phyloP scores from a whole-genome alignment of 2,113 vertebrate genomes.

The Loxodonta africana region DNA sequence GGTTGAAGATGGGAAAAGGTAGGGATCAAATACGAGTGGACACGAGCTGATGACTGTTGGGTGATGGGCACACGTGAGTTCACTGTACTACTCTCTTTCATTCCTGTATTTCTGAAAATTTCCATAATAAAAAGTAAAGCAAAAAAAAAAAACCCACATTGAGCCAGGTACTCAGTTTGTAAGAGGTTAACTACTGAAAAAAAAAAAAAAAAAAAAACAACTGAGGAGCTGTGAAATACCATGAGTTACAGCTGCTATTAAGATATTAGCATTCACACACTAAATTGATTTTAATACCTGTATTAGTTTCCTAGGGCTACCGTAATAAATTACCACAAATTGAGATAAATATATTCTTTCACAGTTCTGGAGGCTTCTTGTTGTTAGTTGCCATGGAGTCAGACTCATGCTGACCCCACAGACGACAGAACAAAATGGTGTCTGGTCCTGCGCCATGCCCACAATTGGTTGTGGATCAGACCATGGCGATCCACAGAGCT shows the following conservation, averaged over 20 bases:
- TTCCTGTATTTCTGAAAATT: constrained; percentile 36
- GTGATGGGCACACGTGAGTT: neutral
- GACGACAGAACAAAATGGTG: too few species aligned
- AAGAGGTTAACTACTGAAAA: neutral
- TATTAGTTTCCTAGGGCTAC: too few species aligned
- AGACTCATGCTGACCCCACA: too few species aligned
- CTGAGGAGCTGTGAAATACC: constrained; percentile 22
- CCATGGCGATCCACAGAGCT: too few species aligned
- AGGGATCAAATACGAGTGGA: neutral
- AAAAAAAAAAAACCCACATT: constrained; percentile 35
- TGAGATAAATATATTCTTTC: too few species aligned
- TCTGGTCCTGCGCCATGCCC: too few species aligned
- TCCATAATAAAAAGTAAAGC: constrained; percentile 28
- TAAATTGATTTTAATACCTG: neutral
- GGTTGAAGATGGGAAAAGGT: neutral
- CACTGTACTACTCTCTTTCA: neutral
- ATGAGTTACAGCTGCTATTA: neutral
- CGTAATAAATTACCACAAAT: too few species aligned
- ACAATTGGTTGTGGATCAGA: too few species aligned
- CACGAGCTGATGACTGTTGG: neutral
- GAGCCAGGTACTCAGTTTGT: neutral
- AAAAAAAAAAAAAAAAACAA: too few species aligned
- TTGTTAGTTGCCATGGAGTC: too few species aligned
- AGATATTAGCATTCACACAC: neutral
- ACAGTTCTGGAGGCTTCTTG: too few species aligned